phyloP scores from a whole-genome alignment of 2,888 invertebrate species.

The Calameuta pallipes region DNA sequence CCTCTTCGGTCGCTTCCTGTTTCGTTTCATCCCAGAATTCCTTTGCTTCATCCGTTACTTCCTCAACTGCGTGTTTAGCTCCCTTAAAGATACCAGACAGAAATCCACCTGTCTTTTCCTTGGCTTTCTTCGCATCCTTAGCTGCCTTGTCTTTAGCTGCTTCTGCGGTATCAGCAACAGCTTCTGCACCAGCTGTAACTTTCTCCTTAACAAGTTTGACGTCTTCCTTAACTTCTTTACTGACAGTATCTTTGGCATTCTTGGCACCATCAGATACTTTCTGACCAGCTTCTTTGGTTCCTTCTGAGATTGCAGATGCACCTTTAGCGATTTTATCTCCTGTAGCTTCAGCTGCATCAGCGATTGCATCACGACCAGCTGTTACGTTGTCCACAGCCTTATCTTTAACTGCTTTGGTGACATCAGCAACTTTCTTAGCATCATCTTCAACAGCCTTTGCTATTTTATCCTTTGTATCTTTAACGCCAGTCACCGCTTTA shows the following conservation, averaged over 20 bases:
- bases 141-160: slow-evolving; percentile 24
- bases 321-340: slow-evolving; percentile 65
- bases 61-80: slow-evolving; percentile 43
- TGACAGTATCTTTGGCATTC: slow-evolving; percentile 25
- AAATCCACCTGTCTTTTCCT: slow-evolving; percentile 47
- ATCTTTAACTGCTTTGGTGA: slow-evolving; percentile 69
- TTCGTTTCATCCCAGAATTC: slow-evolving; percentile 28
- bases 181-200: slow-evolving; percentile 22
- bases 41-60: slow-evolving; percentile 33
- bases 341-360: slow-evolving; percentile 67
- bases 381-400: slow-evolving; percentile 43
- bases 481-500: slow-evolving; percentile 24
- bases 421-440: slow-evolving; percentile 67
- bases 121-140: slow-evolving; percentile 41
- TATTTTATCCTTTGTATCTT: slow-evolving; percentile 28
- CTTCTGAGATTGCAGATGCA: slow-evolving; percentile 66
- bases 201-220: slow-evolving; percentile 27
- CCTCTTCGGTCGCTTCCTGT: slow-evolving; percentile 24
- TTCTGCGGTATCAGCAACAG: slow-evolving; percentile 22
- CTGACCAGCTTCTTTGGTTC: slow-evolving; percentile 59
- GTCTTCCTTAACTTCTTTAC: slow-evolving; percentile 30
- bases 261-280: slow-evolving; percentile 24
- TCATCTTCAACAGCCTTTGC: slow-evolving; percentile 24
- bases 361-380: slow-evolving; percentile 17
- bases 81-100: slow-evolving; percentile 51